Percentiles rank a stretch among this genome's conserved stretches.
Evolutionary conservation across 2,888 invertebrate genomes (phyloP).

Genomic region (Teleogryllus oceanicus): DNA sequence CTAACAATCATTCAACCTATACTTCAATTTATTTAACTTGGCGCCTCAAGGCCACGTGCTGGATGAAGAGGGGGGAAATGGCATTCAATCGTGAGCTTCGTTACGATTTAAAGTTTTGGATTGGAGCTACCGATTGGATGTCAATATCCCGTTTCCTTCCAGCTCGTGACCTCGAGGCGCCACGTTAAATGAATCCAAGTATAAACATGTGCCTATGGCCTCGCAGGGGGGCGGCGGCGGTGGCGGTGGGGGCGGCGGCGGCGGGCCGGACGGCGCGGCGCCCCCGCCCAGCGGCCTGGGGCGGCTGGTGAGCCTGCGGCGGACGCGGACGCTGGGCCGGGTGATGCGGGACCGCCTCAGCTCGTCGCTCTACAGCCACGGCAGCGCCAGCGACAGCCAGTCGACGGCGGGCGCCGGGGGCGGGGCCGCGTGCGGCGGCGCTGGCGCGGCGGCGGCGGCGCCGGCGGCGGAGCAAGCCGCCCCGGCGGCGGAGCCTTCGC

Average conservation of each 20-base stretch:
- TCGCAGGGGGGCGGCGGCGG: neutral
- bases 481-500: conserved; percentile 21
- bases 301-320: conserved; percentile 41
- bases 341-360: conserved; percentile 55
- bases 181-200: too few species aligned
- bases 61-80: too few species aligned
- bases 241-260: too few species aligned
- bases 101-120: too few species aligned
- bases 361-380: conserved; percentile 52
- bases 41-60: too few species aligned
- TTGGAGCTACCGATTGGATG: too few species aligned
- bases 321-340: conserved; percentile 51
- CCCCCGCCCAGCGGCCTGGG: conserved; percentile 30
- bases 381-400: conserved; percentile 35
- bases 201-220: too few species aligned
- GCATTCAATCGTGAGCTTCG: too few species aligned
- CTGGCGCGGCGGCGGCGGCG: conserved; percentile 43
- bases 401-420: conserved; percentile 22
- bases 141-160: too few species aligned
- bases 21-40: too few species aligned
- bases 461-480: neutral
- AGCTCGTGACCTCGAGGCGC: too few species aligned
- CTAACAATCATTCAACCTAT: too few species aligned
- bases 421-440: conserved; percentile 39
- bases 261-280: conserved; percentile 22